A percentile compares a stretch with the other conserved stretches of the same genome.
Evolutionary conservation across 1,140 invertebrate species (phyloP).

Genomic region (Drosophila parabipectinata): DNA sequence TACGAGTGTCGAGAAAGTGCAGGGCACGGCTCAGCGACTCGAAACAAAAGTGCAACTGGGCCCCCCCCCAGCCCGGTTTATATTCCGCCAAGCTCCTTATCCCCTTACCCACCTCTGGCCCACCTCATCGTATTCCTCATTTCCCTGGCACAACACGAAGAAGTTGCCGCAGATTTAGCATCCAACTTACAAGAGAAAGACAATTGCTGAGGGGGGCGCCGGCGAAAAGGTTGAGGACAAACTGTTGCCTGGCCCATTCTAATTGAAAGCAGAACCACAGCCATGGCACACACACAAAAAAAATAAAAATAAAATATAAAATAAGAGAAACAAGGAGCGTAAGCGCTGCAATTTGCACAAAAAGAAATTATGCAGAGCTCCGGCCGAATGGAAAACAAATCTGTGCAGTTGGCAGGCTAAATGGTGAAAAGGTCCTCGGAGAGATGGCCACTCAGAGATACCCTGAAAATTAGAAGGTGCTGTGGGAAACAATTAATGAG

Average conservation of each 20-base stretch:
- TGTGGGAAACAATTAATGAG: slow-evolving; percentile 26
- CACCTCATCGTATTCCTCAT: not conserved
- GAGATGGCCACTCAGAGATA: slow-evolving; percentile 46
- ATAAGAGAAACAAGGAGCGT: slow-evolving; percentile 25
- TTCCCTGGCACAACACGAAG: slow-evolving; percentile 28
- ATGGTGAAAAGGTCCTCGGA: slow-evolving; percentile 17
- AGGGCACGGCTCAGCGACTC: slow-evolving; percentile 69
- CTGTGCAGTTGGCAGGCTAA: slow-evolving; percentile 5
- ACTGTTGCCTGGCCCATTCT: slow-evolving; percentile 65
- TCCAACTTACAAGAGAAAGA: slow-evolving; percentile 52
- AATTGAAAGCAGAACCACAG: slow-evolving; percentile 68
- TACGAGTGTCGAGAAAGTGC: slow-evolving; percentile 24
- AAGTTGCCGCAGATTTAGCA: slow-evolving; percentile 68
- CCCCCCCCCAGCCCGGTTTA: not conserved
- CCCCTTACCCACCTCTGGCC: no score
- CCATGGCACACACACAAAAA: slow-evolving; percentile 1
- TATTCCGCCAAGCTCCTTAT: not conserved
- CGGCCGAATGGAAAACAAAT: slow-evolving; percentile 21
- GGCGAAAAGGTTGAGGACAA: slow-evolving; percentile 41
- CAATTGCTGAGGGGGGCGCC: slow-evolving; percentile 47
- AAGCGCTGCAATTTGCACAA: slow-evolving; percentile 68
- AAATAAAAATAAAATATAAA: slow-evolving; percentile 11
- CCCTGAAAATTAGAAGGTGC: slow-evolving; percentile 38
- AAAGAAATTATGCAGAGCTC: slow-evolving; percentile 62
- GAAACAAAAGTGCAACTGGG: slow-evolving; percentile 70